phyloP scores from a whole-genome alignment of 2,113 vertebrate genomes.

The Anhinga anhinga region DNA sequence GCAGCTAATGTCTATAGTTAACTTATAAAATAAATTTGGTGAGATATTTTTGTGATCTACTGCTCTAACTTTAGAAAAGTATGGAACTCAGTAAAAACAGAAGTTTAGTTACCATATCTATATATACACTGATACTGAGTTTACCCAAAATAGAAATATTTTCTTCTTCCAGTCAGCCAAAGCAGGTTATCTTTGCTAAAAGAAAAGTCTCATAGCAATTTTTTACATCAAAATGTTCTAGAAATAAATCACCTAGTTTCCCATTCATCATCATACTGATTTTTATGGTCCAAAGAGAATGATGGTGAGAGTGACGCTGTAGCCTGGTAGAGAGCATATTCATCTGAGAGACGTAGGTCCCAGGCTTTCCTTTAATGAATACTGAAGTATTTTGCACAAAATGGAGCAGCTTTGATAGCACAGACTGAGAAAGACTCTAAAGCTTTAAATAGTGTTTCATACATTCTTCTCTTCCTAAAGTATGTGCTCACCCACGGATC shows the following conservation, averaged over 20 bases:
- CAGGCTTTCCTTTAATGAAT: background rate
- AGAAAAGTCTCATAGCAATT: background rate
- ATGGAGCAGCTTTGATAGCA: background rate
- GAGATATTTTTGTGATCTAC: background rate
- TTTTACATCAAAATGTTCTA: background rate
- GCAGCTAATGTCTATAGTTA: background rate
- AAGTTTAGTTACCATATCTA: background rate
- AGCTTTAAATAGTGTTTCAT: background rate
- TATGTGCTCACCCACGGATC: background rate
- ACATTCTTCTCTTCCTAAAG: background rate
- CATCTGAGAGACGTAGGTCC: background rate
- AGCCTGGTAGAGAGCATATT: background rate
- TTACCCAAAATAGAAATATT: background rate
- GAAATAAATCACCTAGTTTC: background rate
- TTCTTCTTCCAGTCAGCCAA: background rate
- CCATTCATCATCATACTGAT: background rate
- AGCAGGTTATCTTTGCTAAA: background rate
- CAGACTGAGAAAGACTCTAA: background rate
- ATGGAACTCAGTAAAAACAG: background rate
- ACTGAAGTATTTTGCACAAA: background rate
- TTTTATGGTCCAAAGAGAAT: background rate
- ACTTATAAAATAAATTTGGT: background rate
- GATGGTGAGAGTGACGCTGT: background rate
- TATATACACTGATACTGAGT: background rate
- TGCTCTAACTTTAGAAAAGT: background rate